Conservation (phyloP, 2,888 invertebrate species). For the Acronicta psi region DNA sequence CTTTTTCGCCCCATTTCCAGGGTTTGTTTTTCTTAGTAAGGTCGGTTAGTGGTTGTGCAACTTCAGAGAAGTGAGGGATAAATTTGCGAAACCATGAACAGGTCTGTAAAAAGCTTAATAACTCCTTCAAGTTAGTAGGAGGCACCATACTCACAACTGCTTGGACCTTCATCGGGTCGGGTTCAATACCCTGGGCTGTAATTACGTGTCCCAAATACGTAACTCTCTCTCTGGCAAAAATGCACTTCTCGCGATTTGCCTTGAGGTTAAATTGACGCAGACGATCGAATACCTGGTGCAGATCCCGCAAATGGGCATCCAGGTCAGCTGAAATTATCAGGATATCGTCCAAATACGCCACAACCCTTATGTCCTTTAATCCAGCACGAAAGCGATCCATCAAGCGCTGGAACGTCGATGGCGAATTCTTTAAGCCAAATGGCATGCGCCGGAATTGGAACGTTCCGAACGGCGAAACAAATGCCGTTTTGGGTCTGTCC, state of each 20-base stretch:
- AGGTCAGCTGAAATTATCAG: neutral
- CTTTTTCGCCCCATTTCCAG: neutral
- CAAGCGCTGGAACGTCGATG: constrained; percentile 7
- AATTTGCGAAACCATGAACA: too few relatives aligned
- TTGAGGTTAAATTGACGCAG: neutral
- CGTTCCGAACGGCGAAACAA: neutral
- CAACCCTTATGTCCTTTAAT: neutral
- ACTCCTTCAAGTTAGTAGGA: neutral
- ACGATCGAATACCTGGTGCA: neutral
- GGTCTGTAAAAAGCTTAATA: too few relatives aligned
- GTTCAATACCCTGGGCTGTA: neutral
- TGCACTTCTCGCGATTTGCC: neutral
- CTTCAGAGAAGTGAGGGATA: too few relatives aligned
- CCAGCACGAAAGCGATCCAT: constrained; percentile 5
- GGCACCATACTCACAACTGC: neutral
- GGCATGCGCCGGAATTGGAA: constrained; percentile 1
- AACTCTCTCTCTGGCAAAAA: neutral
- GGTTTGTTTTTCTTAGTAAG: too few relatives aligned
- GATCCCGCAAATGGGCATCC: neutral
- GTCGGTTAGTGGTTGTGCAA: too few relatives aligned
- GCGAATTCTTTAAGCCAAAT: constrained; percentile 2
- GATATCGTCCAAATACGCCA: constrained; percentile 2
- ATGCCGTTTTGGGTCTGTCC: neutral
- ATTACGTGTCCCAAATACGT: constrained; percentile 1
- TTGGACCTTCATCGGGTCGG: neutral